phyloP scores from a whole-genome alignment of 2,888 invertebrate genomes.

The Melinaea marsaeus region DNA sequence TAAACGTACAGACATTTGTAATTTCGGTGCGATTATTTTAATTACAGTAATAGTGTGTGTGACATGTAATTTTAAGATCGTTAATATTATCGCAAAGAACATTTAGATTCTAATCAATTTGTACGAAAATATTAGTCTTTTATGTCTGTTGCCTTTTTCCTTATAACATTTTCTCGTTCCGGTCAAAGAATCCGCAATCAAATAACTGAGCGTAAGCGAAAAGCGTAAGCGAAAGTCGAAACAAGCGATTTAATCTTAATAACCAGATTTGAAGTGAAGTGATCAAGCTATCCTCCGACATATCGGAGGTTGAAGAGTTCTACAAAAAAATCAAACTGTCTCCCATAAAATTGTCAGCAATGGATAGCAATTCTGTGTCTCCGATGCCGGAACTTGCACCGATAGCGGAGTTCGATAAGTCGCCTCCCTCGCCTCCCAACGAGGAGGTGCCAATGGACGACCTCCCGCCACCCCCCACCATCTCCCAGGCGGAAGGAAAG shows the following conservation, averaged over 20 bases:
- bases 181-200: conserved; percentile 20
- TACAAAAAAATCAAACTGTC: conserved; percentile 71
- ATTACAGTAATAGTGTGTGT: neutral
- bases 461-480: conserved; percentile 80
- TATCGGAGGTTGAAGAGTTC: conserved; percentile 47
- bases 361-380: conserved; percentile 84
- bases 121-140: neutral
- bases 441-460: conserved; percentile 81
- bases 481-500: conserved; percentile 77
- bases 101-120: neutral
- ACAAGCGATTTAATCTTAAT: conserved; percentile 41
- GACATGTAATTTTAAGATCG: conserved; percentile 3
- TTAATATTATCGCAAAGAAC: neutral
- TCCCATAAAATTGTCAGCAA: conserved; percentile 77
- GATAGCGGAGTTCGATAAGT: conserved; percentile 84
- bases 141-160: neutral
- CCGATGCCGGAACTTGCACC: conserved; percentile 83
- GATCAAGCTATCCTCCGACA: conserved; percentile 42
- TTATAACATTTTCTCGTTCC: conserved; percentile 9
- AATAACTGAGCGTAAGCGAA: conserved; percentile 3
- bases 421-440: conserved; percentile 81
- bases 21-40: neutral
- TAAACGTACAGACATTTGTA: conserved; percentile 1
- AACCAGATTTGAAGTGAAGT: conserved; percentile 45
- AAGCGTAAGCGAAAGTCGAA: neutral